Evolutionary conservation across 2,888 invertebrate species (phyloP).

Genomic region (Endomychus coccineus): DNA sequence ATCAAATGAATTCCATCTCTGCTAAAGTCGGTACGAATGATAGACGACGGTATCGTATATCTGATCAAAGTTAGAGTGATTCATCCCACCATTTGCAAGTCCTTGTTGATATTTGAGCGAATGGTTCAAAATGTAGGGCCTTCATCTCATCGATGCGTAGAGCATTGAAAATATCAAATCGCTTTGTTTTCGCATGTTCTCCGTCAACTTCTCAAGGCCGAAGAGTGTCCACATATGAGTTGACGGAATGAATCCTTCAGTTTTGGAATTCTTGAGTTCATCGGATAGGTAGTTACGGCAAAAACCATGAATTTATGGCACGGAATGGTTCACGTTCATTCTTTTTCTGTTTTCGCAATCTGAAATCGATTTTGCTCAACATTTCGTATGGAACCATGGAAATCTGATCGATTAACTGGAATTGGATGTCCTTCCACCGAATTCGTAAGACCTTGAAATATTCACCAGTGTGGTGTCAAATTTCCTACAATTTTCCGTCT

Average conservation of each 20-base stretch:
- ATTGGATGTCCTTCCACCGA: constrained; percentile 27
- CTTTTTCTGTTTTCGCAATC: constrained; percentile 21
- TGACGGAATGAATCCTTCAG: no score
- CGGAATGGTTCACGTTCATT: constrained; percentile 9
- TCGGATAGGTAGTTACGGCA: constrained; percentile 17
- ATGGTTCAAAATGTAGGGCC: no score
- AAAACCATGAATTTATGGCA: neutral
- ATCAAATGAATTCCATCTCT: constrained; percentile 20
- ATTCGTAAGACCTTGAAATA: constrained; percentile 20
- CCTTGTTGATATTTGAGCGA: constrained; percentile 18
- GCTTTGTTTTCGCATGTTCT: no score
- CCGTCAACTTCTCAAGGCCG: no score
- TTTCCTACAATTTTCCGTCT: neutral
- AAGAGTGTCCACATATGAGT: no score
- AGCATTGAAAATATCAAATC: no score
- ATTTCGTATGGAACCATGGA: constrained; percentile 31
- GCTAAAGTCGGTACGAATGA: constrained; percentile 21
- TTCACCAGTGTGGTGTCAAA: constrained; percentile 9
- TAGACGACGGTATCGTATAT: constrained; percentile 18
- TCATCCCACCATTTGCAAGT: constrained; percentile 23
- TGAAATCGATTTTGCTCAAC: constrained; percentile 26
- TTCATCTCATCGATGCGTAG: no score
- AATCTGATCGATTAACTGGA: constrained; percentile 25
- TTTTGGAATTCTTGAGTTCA: constrained; percentile 8
- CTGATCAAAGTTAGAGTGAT: no score